Base-by-base conservation (phyloP, 2,797 vertebrate species). In the Typhlichthys subterraneus region DNA sequence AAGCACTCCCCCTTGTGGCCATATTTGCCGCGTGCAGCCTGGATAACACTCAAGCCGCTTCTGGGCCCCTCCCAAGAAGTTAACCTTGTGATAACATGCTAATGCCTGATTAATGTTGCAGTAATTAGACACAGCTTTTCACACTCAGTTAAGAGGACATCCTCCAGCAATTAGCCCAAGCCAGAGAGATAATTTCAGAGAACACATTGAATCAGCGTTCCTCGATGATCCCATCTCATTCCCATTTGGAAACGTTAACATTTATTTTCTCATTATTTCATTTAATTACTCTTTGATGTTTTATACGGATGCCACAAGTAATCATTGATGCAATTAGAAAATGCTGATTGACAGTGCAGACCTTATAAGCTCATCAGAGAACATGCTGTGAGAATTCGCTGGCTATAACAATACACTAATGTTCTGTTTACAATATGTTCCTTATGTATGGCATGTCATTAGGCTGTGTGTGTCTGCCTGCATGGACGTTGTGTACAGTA, bases 111-210 rank as follows among this genome's bases (percentile, higher is more conserved):
- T 91, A 92, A 91, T 91, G 88, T 88, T 90, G 88, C 88, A 88
- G 87, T 92, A 92, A 93, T 93, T 92, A 92, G 89, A 91, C 88
- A 91, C 88, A 90, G 91, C 89, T 89, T 92, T 91, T 92, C 89
- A 91, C 90, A 92, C 85, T 91, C 87, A 81, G 85, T 91, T 90
- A 91, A 89, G 91, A 91, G 86, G 90, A 92, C 88, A 91, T 89
- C 89, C 87, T 91, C 87, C 87, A 90, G 90, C 87, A 92, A 93
- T 92, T 91, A 91, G 86, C 86, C 88, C n/a, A 56, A 88, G 82
- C 81, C 82, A 55, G 70, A 87, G 84, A 90, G 87, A 91, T 92
- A 88, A 92, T 92, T 92, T 88, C 84, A 75, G 82, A 82, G 85
- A 85, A 86, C 83, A 80, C 75, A 71, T 83, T 69, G 65, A 75